Percentiles rank a stretch among this genome's conserved stretches.
phyloP scores from a whole-genome alignment of 2,797 vertebrate species.

The Karalla daura region DNA sequence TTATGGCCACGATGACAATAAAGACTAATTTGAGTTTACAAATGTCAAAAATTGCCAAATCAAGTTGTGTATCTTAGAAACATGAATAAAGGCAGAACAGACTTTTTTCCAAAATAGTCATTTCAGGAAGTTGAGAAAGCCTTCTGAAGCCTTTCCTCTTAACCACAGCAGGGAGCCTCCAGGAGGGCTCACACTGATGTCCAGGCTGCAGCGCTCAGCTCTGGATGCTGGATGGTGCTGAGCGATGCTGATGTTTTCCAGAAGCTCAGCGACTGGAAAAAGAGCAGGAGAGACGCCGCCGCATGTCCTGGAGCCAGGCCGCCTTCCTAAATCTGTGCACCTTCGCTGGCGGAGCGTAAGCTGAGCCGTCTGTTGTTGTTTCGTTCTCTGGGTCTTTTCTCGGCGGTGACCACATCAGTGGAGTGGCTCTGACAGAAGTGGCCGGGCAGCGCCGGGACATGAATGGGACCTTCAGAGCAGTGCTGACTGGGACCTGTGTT shows the following conservation, averaged over 20 bases:
- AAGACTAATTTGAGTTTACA: no score
- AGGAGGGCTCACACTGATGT: slow-evolving; percentile 70
- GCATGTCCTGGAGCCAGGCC: slow-evolving; percentile 60
- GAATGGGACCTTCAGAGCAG: slow-evolving; percentile 80
- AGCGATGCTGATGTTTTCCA: slow-evolving; percentile 75
- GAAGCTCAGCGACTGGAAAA: slow-evolving; percentile 69
- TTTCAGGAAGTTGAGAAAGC: no score
- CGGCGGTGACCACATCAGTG: slow-evolving; percentile 77
- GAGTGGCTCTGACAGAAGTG: slow-evolving; percentile 64
- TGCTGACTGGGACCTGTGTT: slow-evolving; percentile 78
- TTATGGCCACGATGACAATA: no score
- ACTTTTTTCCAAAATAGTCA: no score
- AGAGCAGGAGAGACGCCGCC: slow-evolving; percentile 53
- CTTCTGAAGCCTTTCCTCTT: no score
- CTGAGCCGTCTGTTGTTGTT: slow-evolving; percentile 62
- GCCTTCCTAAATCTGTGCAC: slow-evolving; percentile 77
- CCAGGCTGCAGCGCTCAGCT: slow-evolving; percentile 45
- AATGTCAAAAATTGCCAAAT: no score
- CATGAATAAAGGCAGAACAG: no score
- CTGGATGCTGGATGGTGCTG: slow-evolving; percentile 51
- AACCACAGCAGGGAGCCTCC: no score
- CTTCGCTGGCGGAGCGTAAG: slow-evolving; percentile 67
- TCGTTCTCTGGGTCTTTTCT: slow-evolving; percentile 22
- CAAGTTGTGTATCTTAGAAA: no score
- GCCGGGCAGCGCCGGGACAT: slow-evolving; percentile 56